Percentiles rank a stretch among this genome's conserved stretches.
These are phyloP conservation scores for Psephotus haematonotus DNA, from an alignment of 2,113 vertebrate species.

Conservation along the genomic window DNA sequence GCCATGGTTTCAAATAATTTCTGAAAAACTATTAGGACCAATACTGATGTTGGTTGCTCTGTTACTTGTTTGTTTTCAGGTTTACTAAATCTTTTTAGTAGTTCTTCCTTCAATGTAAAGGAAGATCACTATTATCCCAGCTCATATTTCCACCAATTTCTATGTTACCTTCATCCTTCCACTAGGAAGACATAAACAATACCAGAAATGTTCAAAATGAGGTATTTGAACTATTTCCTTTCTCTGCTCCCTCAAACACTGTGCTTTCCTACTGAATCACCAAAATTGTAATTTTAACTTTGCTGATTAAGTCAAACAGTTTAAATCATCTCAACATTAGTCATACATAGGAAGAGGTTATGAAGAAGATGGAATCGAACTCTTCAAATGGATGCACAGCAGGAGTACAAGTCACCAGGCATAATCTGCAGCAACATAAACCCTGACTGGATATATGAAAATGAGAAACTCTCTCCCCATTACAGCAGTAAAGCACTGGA, in stretches of 20 bases:
- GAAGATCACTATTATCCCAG: not conserved
- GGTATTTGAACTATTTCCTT: not conserved
- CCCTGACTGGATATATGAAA: not conserved
- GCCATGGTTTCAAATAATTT: not conserved
- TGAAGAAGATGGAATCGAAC: not conserved
- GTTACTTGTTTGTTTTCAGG: not conserved
- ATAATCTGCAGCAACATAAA: not conserved
- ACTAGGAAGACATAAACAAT: not conserved
- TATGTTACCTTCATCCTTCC: not conserved
- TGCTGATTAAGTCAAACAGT: not conserved
- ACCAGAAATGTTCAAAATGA: not conserved
- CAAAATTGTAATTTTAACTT: not conserved
- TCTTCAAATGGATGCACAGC: not conserved
- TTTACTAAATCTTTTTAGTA: not conserved
- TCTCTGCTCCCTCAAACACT: not conserved
- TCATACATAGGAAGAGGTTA: not conserved
- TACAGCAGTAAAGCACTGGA: not conserved
- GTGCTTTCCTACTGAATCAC: not conserved
- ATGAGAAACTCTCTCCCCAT: not conserved
- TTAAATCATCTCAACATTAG: not conserved
- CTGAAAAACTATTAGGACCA: not conserved
- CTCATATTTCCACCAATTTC: not conserved
- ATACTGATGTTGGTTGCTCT: not conserved
- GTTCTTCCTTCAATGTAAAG: not conserved
- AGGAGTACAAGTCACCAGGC: not conserved